phyloP scores from a whole-genome alignment of 2,888 invertebrate genomes.

The Troides aeacus region DNA sequence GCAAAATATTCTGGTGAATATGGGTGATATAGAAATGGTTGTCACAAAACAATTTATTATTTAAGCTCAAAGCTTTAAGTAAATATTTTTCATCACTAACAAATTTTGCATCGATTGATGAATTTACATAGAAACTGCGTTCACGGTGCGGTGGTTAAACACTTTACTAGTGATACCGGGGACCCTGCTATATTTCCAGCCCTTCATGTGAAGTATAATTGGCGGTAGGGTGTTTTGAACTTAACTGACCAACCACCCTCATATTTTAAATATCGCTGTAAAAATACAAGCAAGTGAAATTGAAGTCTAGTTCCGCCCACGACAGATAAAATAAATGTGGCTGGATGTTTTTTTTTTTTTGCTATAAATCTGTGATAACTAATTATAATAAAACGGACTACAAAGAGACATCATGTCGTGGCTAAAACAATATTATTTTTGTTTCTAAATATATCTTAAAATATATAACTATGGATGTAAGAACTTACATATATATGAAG shows the following conservation, averaged over 20 bases:
- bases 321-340: constrained; percentile 26
- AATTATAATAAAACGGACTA: constrained; percentile 52
- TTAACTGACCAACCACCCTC: too few species aligned
- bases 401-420: constrained; percentile 42
- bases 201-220: too few species aligned
- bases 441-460: constrained; percentile 30
- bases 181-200: too few species aligned
- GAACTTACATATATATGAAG: constrained; percentile 29
- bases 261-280: too few species aligned
- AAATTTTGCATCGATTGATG: not conserved
- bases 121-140: not conserved
- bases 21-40: constrained; percentile 35
- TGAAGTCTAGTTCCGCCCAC: too few species aligned
- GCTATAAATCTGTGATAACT: constrained; percentile 74
- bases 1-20: constrained; percentile 32
- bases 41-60: constrained; percentile 61
- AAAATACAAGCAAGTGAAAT: too few species aligned
- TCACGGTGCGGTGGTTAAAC: too few species aligned
- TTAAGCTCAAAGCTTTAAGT: constrained; percentile 49
- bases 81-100: constrained; percentile 14
- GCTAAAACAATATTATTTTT: constrained; percentile 33
- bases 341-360: constrained; percentile 43
- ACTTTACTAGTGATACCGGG: too few species aligned
- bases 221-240: too few species aligned
- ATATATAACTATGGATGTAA: constrained; percentile 31